Percentiles rank a stretch among this genome's conserved stretches.
These are phyloP conservation scores for Dysidea cf. avara DNA, from an alignment of 37 sponge, comb jelly and placozoan species.

Conservation along the genomic window DNA sequence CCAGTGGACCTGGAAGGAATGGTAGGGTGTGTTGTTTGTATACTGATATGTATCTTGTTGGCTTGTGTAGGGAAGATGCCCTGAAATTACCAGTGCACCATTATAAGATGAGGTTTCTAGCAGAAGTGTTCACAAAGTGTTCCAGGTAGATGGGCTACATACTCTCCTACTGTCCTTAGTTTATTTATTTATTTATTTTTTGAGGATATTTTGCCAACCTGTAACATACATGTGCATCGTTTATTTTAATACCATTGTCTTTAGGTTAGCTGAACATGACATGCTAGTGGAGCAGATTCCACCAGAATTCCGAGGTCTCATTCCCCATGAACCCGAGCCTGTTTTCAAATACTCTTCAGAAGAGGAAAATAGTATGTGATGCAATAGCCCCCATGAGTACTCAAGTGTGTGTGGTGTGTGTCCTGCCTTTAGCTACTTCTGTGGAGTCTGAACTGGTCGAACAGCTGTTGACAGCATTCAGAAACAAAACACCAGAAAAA, in stretches of 20 bases:
- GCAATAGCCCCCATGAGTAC: not conserved
- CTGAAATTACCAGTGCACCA: conserved; percentile 15
- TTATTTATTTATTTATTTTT: not conserved
- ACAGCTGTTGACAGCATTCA: conserved; percentile 2
- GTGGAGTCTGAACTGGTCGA: not conserved
- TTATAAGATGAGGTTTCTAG: conserved; percentile 45
- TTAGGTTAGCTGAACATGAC: conserved; percentile 68
- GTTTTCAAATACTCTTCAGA: conserved; percentile 55
- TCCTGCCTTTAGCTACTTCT: not conserved
- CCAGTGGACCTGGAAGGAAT: conserved; percentile 85
- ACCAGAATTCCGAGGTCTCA: conserved; percentile 31
- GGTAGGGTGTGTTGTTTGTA: conserved; percentile 45
- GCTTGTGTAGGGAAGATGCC: not conserved
- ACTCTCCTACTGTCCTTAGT: not conserved
- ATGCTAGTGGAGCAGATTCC: conserved; percentile 66
- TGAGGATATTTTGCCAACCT: not conserved
- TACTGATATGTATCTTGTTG: no score
- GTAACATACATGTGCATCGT: not conserved
- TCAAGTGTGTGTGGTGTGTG: not conserved
- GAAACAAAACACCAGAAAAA: not conserved
- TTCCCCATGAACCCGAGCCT: conserved; percentile 59
- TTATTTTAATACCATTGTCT: no score
- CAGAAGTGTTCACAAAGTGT: conserved; percentile 63
- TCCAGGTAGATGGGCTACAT: conserved; percentile 32
- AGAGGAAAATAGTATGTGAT: conserved; percentile 11